phyloP scores from a whole-genome alignment of 2,113 vertebrate species.

The Oryzias melastigma region DNA sequence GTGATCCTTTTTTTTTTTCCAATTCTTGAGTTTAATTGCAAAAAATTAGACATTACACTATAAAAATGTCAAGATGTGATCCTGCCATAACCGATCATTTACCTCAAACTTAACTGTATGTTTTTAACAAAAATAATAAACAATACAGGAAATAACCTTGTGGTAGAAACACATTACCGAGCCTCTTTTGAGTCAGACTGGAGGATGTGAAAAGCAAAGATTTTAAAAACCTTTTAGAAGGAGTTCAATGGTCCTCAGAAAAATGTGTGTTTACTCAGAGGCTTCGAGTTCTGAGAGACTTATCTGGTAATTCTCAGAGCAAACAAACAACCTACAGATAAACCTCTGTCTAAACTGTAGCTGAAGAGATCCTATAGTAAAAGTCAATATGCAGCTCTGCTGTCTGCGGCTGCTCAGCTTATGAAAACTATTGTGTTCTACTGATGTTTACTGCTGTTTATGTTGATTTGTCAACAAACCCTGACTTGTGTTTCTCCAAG shows the following conservation, averaged over 20 bases:
- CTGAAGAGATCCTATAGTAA: slow-evolving; percentile 16
- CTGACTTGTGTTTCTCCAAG: slow-evolving; percentile 20
- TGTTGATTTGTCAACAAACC: slow-evolving; percentile 33
- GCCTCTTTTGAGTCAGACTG: neutral
- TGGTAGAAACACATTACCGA: neutral
- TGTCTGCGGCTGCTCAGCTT: slow-evolving; percentile 11
- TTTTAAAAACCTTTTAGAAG: neutral
- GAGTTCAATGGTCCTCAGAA: neutral
- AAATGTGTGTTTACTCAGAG: slow-evolving; percentile 9
- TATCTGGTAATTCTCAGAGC: slow-evolving; percentile 19
- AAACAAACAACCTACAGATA: slow-evolving; percentile 22
- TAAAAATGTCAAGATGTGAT: neutral
- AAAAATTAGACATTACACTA: neutral
- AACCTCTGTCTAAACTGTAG: slow-evolving; percentile 26
- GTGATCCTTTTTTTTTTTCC: too few species aligned
- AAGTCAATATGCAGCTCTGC: slow-evolving; percentile 12
- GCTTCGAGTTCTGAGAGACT: neutral
- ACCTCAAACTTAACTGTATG: neutral
- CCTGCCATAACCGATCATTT: too few species aligned
- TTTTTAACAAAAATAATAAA: neutral
- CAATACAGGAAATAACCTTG: neutral
- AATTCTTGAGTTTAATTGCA: too few species aligned
- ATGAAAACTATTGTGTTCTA: slow-evolving; percentile 37
- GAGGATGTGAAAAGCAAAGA: neutral
- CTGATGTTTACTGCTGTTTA: slow-evolving; percentile 19